phyloP scores from a whole-genome alignment of 2,797 vertebrate species.

The Meriones psammophilus region DNA sequence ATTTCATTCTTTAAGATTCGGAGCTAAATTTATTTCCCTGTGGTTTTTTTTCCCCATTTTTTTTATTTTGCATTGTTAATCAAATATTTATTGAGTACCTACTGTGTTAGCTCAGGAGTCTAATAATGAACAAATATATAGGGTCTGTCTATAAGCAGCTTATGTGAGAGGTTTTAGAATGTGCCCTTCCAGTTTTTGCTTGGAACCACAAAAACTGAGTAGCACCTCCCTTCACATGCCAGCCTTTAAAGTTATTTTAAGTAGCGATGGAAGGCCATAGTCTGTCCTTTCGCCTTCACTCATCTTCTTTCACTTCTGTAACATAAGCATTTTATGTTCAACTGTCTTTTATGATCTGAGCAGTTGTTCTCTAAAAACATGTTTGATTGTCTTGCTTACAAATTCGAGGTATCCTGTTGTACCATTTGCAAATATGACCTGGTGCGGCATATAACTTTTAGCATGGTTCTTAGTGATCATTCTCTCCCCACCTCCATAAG shows the following conservation, averaged over 20 bases:
- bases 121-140: background rate
- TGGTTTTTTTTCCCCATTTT: conserved; percentile 13
- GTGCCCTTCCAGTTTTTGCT: background rate
- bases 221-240: background rate
- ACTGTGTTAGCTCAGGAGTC: background rate
- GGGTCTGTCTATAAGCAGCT: background rate
- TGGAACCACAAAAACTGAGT: conserved; percentile 20
- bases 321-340: background rate
- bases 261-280: background rate
- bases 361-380: background rate
- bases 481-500: background rate
- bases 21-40: conserved; percentile 38
- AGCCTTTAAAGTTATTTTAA: background rate
- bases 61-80: background rate
- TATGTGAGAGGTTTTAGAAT: background rate
- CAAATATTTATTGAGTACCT: conserved; percentile 13
- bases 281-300: background rate
- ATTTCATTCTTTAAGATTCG: conserved; percentile 19
- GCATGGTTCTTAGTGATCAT: background rate
- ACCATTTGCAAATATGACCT: background rate
- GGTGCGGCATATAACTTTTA: background rate
- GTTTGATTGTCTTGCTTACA: background rate
- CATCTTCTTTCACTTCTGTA: background rate
- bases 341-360: background rate
- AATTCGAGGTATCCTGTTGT: background rate